Evolutionary conservation across 2,113 vertebrate species (phyloP), one percentile per base, ranked within the genome.

Genomic region (Cochlearius cochlearius): DNA sequence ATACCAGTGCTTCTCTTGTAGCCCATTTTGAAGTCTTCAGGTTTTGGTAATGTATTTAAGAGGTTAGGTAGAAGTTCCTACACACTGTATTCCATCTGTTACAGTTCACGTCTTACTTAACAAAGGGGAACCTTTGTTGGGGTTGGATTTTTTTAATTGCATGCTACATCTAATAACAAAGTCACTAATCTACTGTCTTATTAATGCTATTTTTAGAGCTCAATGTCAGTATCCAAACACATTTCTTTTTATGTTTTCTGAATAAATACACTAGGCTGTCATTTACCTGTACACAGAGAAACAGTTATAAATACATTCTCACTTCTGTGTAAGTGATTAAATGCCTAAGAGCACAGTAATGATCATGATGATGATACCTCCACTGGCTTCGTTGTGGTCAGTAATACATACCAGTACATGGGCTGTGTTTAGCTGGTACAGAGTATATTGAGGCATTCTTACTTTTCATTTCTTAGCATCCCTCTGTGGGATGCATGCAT

Each of bases 41-140:
- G 27, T 86, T 97, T 92, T 94, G 23, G 16, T 93, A 94, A 72
- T 4, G 0, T 49, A 82, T 78, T 49, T 50, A 95, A 94, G 63
- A 95, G 38, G 64, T 92, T 89, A 86, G 39, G 13, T 36, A 86
- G 63, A 97, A 94, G 20, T 88, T 79, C 34, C 67, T 92, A 52
- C 53, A 74, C 49, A 64, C 69, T 45, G n/a, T 88, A 77, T 50
- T 96, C 68, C 63, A 92, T 89, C 63, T 95, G 58, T 62, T 96
- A 79, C 52, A 83, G 7, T 95, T 97, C 82, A 62, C 91, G 16
- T 53, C 41, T 68, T 92, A 39, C n/a, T 91, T 84, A 34, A 41
- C 26, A 96, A 78, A 88, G 16, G 16, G 58, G 15, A 80, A 32
- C 53, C 26, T 91, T 92, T 23, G 3, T 55, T 86, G 71, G 34